Evolutionary conservation across 2,888 invertebrate species (phyloP).

Genomic region (Euplagia quadripunctaria): DNA sequence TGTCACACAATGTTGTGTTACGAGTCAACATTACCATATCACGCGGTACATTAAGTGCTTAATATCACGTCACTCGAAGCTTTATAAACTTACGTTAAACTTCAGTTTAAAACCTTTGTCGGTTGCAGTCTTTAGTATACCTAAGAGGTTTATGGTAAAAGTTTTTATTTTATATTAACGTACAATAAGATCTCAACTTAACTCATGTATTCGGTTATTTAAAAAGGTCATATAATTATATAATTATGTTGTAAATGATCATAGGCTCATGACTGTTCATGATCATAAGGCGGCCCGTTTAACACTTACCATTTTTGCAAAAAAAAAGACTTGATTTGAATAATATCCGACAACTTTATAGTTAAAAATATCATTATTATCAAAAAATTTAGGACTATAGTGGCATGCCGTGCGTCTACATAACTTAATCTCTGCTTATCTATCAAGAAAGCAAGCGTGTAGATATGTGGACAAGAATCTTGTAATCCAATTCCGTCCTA

Average conservation of each 20-base stretch:
- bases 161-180: neutral
- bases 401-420: no score
- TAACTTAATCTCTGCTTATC: neutral
- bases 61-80: constrained; percentile 57
- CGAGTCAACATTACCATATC: constrained; percentile 59
- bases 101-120: constrained; percentile 32
- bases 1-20: constrained; percentile 58
- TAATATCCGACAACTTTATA: no score
- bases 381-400: no score
- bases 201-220: no score
- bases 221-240: no score
- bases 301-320: no score
- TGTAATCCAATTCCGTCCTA: constrained; percentile 24
- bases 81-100: constrained; percentile 54
- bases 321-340: no score
- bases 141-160: neutral
- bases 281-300: no score
- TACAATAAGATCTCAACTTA: neutral
- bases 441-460: constrained; percentile 1
- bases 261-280: no score
- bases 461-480: constrained; percentile 17
- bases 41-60: constrained; percentile 62
- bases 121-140: constrained; percentile 12
- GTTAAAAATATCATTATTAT: no score
- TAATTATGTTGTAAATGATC: no score